phyloP scores from a whole-genome alignment of 2,113 vertebrate genomes.

The Elephantulus edwardii region DNA sequence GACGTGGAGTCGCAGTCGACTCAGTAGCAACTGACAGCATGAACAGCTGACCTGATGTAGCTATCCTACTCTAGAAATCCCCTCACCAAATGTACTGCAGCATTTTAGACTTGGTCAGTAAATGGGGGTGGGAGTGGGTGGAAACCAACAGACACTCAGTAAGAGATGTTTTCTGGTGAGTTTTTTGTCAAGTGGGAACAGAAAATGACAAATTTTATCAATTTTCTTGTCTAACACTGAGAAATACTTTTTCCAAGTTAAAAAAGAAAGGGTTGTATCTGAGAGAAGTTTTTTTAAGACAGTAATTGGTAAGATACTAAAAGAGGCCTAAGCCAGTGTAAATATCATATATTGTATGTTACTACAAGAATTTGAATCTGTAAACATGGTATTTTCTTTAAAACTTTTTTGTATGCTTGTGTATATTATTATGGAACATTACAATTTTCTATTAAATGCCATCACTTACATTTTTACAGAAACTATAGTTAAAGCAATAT shows the following conservation, averaged over 20 bases:
- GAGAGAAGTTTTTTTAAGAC: background rate
- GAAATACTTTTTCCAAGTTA: no score
- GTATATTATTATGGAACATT: background rate
- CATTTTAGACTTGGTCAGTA: background rate
- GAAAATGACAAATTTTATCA: background rate
- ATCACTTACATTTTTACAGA: background rate
- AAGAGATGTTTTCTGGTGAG: background rate
- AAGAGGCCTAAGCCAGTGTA: background rate
- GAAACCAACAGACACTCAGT: background rate
- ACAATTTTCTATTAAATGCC: background rate
- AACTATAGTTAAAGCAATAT: background rate
- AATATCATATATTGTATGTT: background rate
- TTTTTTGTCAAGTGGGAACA: background rate
- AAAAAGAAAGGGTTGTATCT: background rate
- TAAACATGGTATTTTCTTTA: background rate
- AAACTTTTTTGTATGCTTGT: background rate
- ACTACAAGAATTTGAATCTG: background rate
- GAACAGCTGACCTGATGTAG: background rate
- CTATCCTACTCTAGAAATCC: no score
- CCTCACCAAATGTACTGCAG: background rate
- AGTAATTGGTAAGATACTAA: background rate
- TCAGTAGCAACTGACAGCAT: background rate
- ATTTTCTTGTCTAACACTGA: background rate
- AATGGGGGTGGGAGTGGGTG: no score
- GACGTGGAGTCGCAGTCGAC: background rate